Evolutionary conservation across 2,888 invertebrate genomes (phyloP), one percentile per base, ranked within the genome.

Genomic region (Polia nebulosa): DNA sequence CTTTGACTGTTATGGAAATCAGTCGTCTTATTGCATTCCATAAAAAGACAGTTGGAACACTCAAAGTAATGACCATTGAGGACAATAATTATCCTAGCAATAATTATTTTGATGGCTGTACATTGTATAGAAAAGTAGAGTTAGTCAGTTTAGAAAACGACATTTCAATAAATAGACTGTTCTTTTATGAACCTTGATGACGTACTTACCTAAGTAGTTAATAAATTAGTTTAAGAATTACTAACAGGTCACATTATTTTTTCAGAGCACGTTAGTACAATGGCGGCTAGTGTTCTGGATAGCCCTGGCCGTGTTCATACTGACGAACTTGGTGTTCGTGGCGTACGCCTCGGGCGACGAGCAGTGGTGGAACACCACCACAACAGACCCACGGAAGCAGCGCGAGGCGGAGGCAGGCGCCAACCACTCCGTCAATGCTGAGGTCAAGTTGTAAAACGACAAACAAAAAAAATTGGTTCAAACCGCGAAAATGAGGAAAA

Each of bases 261-360:
- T 91, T 88, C 91, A 97, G 97, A 96, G 97, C 84, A 96, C 96
- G 1, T 85, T 97, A 32, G 89, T 92, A 1, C 97, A 98, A 93
- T 98, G 98, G 98, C 96, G 97, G 32, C 86, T 96, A 3, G 98
- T 98, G 0, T 98, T 98, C 91, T 98, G 98, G 97, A 97, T 98
- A 81, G 97, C 98, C 6, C 95, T 98, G 27, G 97, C 91, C 0
- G 97, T 98, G 1, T 97, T 98, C 86, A 90, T 97, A n/a, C 84
- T 96, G 0, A 97, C 98, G 0, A 98, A 97, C 88, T 73, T 97
- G 2, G 94, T 98, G 11, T 98, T 97, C 89, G 94, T 97, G 1
- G 86, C 97, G 11, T 98, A 97, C 94, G 98, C 97, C 0, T 97
- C 97, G 15, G 98, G 97, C 0, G 97, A 98, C 60, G 96, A 97